Evolutionary conservation across 2,888 invertebrate species (phyloP).

Genomic region (Siphonodentalium dalli): DNA sequence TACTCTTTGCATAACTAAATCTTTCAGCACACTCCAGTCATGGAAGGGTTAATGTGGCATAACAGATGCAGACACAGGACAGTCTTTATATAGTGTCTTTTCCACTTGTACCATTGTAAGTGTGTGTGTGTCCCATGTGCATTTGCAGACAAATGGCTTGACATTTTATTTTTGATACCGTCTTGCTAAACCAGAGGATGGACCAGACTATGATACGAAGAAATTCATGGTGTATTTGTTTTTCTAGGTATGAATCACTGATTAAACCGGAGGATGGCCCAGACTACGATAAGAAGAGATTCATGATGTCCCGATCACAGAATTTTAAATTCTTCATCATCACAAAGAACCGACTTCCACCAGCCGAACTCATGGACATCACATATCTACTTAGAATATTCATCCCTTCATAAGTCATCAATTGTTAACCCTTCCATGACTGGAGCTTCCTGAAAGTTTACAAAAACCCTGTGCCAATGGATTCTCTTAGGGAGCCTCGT

Average conservation of each 20-base stretch:
- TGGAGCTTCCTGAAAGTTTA: too few relatives aligned
- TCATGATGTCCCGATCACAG: conserved; percentile 46
- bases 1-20: too few relatives aligned
- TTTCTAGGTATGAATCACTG: conserved; percentile 54
- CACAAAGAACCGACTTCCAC: conserved; percentile 60
- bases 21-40: too few relatives aligned
- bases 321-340: conserved; percentile 61
- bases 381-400: conserved; percentile 56
- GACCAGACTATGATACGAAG: background rate
- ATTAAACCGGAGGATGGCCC: conserved; percentile 53
- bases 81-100: background rate
- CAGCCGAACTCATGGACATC: conserved; percentile 46
- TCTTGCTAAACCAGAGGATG: background rate
- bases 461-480: too few relatives aligned
- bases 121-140: background rate
- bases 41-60: too few relatives aligned
- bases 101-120: background rate
- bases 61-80: too few relatives aligned
- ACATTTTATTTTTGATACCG: background rate
- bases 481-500: too few relatives aligned
- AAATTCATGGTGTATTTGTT: background rate
- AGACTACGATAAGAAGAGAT: conserved; percentile 59
- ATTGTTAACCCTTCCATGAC: too few relatives aligned
- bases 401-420: too few relatives aligned
- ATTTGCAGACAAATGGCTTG: background rate